Conservation (phyloP, 2,113 vertebrate genomes). For the Donacobius atricapilla region DNA sequence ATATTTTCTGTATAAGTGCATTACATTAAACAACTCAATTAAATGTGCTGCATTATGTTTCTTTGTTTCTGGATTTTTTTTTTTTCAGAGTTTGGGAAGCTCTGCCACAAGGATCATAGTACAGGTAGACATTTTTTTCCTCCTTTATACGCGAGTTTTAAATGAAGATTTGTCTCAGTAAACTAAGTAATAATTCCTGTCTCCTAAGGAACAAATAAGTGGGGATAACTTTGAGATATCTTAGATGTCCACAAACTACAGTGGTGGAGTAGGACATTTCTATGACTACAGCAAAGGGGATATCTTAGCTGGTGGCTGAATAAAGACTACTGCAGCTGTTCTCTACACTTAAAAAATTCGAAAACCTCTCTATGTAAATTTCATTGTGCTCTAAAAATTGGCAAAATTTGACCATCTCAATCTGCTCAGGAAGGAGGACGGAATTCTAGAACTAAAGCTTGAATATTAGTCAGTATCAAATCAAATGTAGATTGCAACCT, state of each 20-base stretch:
- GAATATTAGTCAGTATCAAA: neutral
- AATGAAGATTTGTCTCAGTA: neutral
- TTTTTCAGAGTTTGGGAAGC: slow-evolving; percentile 50
- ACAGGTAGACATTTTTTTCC: slow-evolving; percentile 33
- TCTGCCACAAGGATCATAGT: slow-evolving; percentile 48
- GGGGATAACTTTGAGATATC: neutral
- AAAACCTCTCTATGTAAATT: neutral
- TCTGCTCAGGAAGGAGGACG: neutral
- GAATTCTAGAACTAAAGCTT: neutral
- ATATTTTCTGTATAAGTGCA: neutral
- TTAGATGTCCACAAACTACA: neutral
- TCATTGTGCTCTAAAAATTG: neutral
- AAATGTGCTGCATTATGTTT: neutral
- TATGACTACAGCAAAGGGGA: neutral
- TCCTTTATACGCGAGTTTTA: neutral
- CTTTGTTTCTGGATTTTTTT: neutral
- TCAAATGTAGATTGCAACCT: neutral
- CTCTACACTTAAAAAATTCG: neutral
- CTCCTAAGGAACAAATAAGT: neutral
- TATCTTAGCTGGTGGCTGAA: neutral
- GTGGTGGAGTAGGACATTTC: neutral
- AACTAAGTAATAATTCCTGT: neutral
- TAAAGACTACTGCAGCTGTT: neutral
- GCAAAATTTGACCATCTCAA: accelerated
- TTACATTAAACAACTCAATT: neutral